Base-by-base conservation (phyloP, 2,888 invertebrate species). In the Drosophila paranaensis region DNA sequence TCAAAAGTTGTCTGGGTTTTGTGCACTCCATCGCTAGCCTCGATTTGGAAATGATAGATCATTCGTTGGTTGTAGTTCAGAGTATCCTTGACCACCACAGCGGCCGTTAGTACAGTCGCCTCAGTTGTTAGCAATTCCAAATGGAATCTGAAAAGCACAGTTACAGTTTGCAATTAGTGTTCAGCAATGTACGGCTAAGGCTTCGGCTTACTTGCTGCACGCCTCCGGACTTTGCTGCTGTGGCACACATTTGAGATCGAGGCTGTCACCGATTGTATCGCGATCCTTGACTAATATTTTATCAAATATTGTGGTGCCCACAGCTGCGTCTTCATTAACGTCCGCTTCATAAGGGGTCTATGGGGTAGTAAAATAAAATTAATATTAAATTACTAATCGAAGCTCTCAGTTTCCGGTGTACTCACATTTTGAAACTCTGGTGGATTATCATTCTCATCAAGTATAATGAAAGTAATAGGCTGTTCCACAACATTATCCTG, bases 361-460 rank as follows among this genome's bases (percentile, higher is more conserved):
- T n/a, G 93, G 93, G 93, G 3, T 0, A 25, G 8, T 20, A 13
- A 20, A 20, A 9, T 81, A 67, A 9, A 51, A 6, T 9, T n/a
- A 46, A 33, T n/a, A 13, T 30, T 16, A 4, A 27, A 16, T 37
- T 10, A 1, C 1, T 3, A 10, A 16, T 6, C 16, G 2, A 1
- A 13, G 2, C 9, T 14, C 27, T 9, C 5, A 10, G 1, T 54
- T 55, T 6, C 6, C 13, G 20, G 13, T 20, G 4, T 11, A 37
- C 75, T 60, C 93, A 96, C 96, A 93, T 96, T 95, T 93, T 94
- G 94, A 93, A 97, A 97, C 65, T 94, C 94, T 9, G 98, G 97
- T 39, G 96, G 94, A 92, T 97, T 97, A 90, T 98, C 98, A 91
- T 98, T 98, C 88, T 97, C 97, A 90, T 98, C 98, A 11, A 96